Evolutionary conservation across 1,140 invertebrate species (phyloP).

Genomic region (Drepana arcuata): DNA sequence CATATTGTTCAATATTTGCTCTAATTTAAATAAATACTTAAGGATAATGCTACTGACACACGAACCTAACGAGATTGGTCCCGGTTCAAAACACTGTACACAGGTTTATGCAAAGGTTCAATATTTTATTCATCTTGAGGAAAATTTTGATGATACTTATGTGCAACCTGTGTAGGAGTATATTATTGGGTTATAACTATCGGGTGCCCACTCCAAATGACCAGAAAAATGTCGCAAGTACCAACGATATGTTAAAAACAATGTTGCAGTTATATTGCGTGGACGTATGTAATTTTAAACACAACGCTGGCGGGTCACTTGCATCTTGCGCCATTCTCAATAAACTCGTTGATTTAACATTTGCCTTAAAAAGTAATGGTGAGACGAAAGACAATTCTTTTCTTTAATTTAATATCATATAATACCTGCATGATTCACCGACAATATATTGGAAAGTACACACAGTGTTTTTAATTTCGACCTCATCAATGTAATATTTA

Average conservation of each 20-base stretch:
- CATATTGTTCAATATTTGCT: constrained; percentile 36
- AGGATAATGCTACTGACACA: constrained; percentile 26
- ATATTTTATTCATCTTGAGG: neutral
- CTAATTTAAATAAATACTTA: constrained; percentile 39
- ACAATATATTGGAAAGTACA: constrained; percentile 12
- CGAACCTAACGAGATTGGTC: constrained; percentile 29
- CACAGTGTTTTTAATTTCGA: too few relatives aligned
- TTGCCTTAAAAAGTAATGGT: constrained; percentile 31
- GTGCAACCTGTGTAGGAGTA: too few relatives aligned
- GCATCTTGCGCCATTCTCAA: constrained; percentile 26
- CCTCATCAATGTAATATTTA: too few relatives aligned
- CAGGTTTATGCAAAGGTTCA: constrained; percentile 10
- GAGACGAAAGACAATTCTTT: constrained; percentile 12
- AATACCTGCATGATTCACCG: constrained; percentile 26
- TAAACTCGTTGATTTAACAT: constrained; percentile 44
- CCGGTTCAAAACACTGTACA: too few relatives aligned
- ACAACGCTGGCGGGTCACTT: constrained; percentile 3
- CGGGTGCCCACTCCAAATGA: too few relatives aligned
- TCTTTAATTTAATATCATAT: constrained; percentile 38
- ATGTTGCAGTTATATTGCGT: constrained; percentile 15
- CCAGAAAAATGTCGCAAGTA: too few relatives aligned
- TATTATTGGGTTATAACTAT: too few relatives aligned
- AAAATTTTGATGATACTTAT: too few relatives aligned
- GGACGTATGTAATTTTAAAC: constrained; percentile 12
- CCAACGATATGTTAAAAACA: too few relatives aligned